Evolutionary conservation across 2,113 vertebrate genomes (phyloP).

Genomic region (Eubucco bourcierii): DNA sequence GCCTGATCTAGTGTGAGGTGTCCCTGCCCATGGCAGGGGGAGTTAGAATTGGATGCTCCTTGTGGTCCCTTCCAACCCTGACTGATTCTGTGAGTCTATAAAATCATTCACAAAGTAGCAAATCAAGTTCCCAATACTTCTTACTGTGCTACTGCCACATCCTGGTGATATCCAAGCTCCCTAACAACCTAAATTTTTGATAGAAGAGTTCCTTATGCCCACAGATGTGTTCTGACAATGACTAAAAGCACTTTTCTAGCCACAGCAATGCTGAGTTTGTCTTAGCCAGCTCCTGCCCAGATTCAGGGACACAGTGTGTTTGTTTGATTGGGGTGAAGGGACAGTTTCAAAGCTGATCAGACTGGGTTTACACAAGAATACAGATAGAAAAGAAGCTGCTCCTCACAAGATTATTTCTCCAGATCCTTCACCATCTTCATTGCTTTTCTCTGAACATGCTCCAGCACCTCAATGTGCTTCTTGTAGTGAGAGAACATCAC

Average conservation of each 20-base stretch:
- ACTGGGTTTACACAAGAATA: background rate
- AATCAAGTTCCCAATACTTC: background rate
- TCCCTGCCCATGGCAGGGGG: too few species aligned
- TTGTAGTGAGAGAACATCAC: background rate
- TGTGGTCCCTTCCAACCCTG: too few species aligned
- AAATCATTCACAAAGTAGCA: background rate
- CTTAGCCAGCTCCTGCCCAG: background rate
- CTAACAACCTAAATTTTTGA: background rate
- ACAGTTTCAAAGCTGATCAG: background rate
- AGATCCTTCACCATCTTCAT: background rate
- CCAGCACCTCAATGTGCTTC: background rate
- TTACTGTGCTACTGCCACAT: background rate
- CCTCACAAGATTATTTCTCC: background rate
- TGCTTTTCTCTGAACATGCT: background rate
- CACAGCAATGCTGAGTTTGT: background rate
- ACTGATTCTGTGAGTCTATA: background rate
- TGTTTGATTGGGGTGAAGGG: background rate
- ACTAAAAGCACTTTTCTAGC: background rate
- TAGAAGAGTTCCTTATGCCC: background rate
- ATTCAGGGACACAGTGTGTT: background rate
- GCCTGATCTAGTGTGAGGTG: too few species aligned
- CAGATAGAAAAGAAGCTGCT: background rate
- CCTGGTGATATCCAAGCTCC: background rate
- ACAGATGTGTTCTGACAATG: background rate
- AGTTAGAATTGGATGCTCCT: too few species aligned